Evolutionary conservation across 2,888 invertebrate species (phyloP).

Genomic region (Microctonus brassicae): DNA sequence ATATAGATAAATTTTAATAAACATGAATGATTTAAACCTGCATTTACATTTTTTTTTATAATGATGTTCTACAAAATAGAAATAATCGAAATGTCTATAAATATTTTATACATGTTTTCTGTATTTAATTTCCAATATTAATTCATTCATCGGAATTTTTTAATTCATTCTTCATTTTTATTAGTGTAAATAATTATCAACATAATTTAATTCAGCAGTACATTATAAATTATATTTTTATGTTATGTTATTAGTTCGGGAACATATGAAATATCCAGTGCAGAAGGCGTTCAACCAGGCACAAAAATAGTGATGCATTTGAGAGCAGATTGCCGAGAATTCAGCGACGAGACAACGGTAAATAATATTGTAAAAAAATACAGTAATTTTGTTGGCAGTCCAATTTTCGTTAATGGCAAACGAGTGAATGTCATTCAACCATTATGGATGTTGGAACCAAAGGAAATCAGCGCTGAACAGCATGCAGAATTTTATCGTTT

Average conservation of each 20-base stretch:
- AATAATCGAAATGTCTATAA: too few species aligned
- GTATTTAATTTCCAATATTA: too few species aligned
- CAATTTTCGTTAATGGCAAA: slow-evolving; percentile 91
- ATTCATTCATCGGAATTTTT: too few species aligned
- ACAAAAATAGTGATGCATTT: slow-evolving; percentile 94
- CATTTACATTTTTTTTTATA: too few species aligned
- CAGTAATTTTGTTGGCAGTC: slow-evolving; percentile 96
- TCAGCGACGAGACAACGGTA: slow-evolving; percentile 87
- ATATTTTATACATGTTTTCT: too few species aligned
- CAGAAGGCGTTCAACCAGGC: slow-evolving; percentile 86
- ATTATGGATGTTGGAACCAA: slow-evolving; percentile 93
- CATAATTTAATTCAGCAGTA: too few species aligned
- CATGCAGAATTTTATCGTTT: slow-evolving; percentile 95
- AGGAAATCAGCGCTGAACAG: slow-evolving; percentile 86
- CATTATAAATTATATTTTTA: too few species aligned
- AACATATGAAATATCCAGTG: slow-evolving; percentile 88
- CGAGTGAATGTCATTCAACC: slow-evolving; percentile 91
- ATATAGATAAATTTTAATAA: too few species aligned
- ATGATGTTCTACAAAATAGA: too few species aligned
- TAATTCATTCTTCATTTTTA: too few species aligned
- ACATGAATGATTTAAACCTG: too few species aligned
- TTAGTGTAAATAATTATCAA: too few species aligned
- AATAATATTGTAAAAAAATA: slow-evolving; percentile 93
- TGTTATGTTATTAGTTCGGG: slow-evolving; percentile 79
- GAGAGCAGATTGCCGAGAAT: slow-evolving; percentile 90